phyloP scores from a whole-genome alignment of 1,140 invertebrate species.

The Probaryconus sp. region DNA sequence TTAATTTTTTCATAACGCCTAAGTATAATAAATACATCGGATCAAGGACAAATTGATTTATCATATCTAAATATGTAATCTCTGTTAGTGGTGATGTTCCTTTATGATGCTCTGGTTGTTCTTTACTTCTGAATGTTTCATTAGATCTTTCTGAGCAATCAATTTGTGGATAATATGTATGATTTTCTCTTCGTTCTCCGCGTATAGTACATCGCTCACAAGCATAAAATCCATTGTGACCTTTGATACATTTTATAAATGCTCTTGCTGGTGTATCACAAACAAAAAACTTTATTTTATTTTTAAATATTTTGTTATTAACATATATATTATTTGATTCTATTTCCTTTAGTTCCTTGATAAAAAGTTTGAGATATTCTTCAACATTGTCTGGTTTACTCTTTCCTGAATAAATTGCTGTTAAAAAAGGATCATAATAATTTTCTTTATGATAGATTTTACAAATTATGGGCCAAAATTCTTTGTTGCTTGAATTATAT shows the following conservation, averaged over 20 bases:
- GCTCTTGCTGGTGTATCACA: constrained; percentile 29
- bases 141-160: constrained; percentile 15
- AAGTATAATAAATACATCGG: constrained; percentile 24
- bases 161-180: constrained; percentile 9
- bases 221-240: constrained; percentile 17
- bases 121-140: constrained; percentile 15
- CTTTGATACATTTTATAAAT: constrained; percentile 30
- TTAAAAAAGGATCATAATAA: constrained; percentile 13
- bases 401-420: neutral
- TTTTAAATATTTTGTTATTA: neutral
- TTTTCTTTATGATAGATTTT: constrained; percentile 13
- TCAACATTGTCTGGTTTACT: constrained; percentile 7
- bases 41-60: constrained; percentile 21
- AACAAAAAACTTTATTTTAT: constrained; percentile 8
- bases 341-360: neutral
- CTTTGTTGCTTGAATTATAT: constrained; percentile 5
- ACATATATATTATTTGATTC: neutral
- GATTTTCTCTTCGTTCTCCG: neutral
- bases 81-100: neutral
- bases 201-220: constrained; percentile 30
- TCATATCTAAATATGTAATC: constrained; percentile 26
- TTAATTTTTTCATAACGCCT: constrained; percentile 15
- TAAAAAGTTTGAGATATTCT: constrained; percentile 1
- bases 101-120: constrained; percentile 14
- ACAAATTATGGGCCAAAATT: constrained; percentile 39